Evolutionary conservation across 92 coral and sea anemone species (phyloP).

Genomic region (Parazoanthus swiftii): DNA sequence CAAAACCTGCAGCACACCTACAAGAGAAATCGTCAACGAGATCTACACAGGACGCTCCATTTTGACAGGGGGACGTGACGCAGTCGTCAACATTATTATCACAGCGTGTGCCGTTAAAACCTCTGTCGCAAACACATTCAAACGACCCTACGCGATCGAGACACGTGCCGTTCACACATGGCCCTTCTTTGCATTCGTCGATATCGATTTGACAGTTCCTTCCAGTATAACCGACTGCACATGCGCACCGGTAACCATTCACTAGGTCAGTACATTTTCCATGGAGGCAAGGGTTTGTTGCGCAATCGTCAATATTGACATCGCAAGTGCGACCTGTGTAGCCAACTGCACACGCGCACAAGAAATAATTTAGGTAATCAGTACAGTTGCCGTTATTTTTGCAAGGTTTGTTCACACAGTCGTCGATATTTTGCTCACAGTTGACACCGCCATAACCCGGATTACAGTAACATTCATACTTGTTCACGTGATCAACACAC

Average conservation of each 20-base stretch:
- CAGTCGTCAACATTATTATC: slow-evolving; percentile 69
- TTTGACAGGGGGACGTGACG: slow-evolving; percentile 59
- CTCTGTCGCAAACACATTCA: slow-evolving; percentile 69
- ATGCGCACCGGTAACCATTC: slow-evolving; percentile 65
- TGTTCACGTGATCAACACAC: slow-evolving; percentile 72
- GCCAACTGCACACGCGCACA: slow-evolving; percentile 71
- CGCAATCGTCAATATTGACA: slow-evolving; percentile 74
- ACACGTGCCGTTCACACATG: slow-evolving; percentile 74
- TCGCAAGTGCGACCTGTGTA: slow-evolving; percentile 77
- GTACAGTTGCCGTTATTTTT: slow-evolving; percentile 74
- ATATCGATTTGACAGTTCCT: slow-evolving; percentile 59
- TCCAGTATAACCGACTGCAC: slow-evolving; percentile 70
- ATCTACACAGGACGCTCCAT: slow-evolving; percentile 74
- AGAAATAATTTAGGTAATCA: slow-evolving; percentile 65
- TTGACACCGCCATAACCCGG: slow-evolving; percentile 74
- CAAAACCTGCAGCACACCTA: slow-evolving; percentile 69
- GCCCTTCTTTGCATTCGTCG: slow-evolving; percentile 61
- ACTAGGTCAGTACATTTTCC: slow-evolving; percentile 66
- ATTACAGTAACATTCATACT: slow-evolving; percentile 69
- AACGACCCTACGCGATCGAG: slow-evolving; percentile 63
- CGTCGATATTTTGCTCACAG: slow-evolving; percentile 80
- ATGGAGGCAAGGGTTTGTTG: slow-evolving; percentile 60
- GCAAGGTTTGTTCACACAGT: slow-evolving; percentile 77
- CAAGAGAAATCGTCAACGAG: slow-evolving; percentile 67
- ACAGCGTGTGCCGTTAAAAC: slow-evolving; percentile 69